Conservation (phyloP, 2,797 vertebrate species). For the Halcyon leucocephala region DNA sequence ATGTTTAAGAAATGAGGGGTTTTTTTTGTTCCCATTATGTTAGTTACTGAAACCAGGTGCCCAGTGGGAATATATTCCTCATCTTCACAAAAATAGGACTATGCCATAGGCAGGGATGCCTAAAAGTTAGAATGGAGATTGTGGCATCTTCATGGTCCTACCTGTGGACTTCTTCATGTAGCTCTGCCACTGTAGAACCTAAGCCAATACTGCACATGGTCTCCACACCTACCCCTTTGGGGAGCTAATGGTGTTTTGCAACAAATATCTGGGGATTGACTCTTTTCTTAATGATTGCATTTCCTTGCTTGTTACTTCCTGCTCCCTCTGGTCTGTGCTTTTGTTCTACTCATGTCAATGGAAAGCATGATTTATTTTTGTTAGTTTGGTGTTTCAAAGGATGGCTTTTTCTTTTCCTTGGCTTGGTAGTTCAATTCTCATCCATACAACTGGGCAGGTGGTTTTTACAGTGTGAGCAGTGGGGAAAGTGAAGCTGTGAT, state of each 20-base stretch:
- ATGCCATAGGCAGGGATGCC: background rate
- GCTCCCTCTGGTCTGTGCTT: background rate
- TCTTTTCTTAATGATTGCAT: background rate
- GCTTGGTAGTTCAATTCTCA: background rate
- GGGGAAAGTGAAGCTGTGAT: background rate
- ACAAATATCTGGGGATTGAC: background rate
- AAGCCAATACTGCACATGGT: background rate
- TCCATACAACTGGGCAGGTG: background rate
- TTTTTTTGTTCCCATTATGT: background rate
- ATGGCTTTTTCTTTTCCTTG: background rate
- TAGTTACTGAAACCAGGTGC: background rate
- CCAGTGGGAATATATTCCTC: rapidly evolving
- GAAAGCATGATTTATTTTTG: background rate
- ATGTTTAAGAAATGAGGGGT: background rate
- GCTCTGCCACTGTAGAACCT: background rate
- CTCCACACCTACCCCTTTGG: background rate
- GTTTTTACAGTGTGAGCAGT: background rate
- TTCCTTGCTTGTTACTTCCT: background rate
- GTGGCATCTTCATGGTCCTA: background rate
- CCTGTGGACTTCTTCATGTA: background rate
- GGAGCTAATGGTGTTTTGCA: background rate
- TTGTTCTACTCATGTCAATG: background rate
- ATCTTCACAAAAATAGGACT: background rate
- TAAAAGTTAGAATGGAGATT: rapidly evolving
- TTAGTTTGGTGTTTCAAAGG: background rate